Evolutionary conservation across 2,797 vertebrate species (phyloP).

Genomic region (Spinus olivaceus): DNA sequence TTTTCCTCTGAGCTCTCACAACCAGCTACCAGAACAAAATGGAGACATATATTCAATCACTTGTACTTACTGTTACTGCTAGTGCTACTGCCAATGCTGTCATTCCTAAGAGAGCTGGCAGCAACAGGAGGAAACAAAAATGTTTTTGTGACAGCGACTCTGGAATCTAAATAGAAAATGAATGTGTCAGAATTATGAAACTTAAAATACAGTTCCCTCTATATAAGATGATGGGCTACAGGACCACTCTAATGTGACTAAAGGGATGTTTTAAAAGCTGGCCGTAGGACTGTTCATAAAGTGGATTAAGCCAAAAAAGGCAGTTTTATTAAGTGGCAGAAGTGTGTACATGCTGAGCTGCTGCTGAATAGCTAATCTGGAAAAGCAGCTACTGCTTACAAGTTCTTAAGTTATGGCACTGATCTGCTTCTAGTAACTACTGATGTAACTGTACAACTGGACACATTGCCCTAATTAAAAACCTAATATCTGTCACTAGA

Average conservation of each 20-base stretch:
- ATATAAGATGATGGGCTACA: neutral
- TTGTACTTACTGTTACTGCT: slow-evolving; percentile 78
- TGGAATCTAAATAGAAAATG: slow-evolving; percentile 80
- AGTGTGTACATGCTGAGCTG: neutral
- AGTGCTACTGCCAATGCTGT: slow-evolving; percentile 70
- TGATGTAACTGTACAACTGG: neutral
- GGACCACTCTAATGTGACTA: neutral
- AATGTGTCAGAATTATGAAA: slow-evolving; percentile 66
- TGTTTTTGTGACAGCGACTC: slow-evolving; percentile 77
- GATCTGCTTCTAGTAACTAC: neutral
- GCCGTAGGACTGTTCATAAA: neutral
- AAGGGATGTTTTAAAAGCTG: neutral
- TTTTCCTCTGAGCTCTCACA: slow-evolving; percentile 7
- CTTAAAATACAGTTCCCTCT: slow-evolving; percentile 42
- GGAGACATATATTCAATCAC: slow-evolving; percentile 64
- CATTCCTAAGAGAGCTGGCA: slow-evolving; percentile 82
- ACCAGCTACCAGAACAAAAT: slow-evolving; percentile 50
- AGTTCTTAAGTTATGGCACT: neutral
- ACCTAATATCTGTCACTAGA: neutral
- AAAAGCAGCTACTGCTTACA: neutral
- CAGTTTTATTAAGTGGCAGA: neutral
- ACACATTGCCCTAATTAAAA: neutral
- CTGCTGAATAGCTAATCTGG: neutral
- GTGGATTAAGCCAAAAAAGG: neutral
- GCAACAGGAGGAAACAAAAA: slow-evolving; percentile 81